A percentile compares a stretch with the other conserved stretches of the same genome.
phyloP scores from a whole-genome alignment of 2,888 invertebrate species.

The Pammene fasciana region DNA sequence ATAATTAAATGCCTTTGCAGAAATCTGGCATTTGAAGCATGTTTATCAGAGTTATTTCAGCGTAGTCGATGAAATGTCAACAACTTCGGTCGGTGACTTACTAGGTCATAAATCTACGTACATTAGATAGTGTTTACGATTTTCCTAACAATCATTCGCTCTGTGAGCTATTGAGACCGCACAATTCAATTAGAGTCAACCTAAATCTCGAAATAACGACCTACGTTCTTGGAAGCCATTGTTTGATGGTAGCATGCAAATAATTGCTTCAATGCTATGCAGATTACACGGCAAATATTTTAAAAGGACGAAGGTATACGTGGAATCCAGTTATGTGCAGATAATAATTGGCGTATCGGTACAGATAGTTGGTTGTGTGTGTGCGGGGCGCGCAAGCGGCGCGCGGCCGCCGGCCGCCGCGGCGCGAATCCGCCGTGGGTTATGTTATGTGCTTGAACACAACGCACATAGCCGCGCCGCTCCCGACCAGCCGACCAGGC shows the following conservation, averaged over 20 bases:
- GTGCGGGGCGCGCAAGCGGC: constrained; percentile 58
- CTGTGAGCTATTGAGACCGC: constrained; percentile 48
- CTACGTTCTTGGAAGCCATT: constrained; percentile 61
- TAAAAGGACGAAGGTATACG: constrained; percentile 68
- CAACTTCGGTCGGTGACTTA: constrained; percentile 51
- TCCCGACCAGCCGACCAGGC: constrained; percentile 68
- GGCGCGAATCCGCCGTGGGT: constrained; percentile 76
- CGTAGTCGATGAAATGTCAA: constrained; percentile 62
- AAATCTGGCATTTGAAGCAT: constrained; percentile 53
- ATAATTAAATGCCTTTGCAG: background rate
- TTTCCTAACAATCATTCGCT: constrained; percentile 49
- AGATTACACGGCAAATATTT: constrained; percentile 69
- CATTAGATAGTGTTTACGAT: constrained; percentile 62
- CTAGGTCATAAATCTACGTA: constrained; percentile 54
- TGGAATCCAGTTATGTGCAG: constrained; percentile 74
- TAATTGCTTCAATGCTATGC: constrained; percentile 57
- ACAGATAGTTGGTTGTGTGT: constrained; percentile 58
- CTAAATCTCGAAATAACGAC: constrained; percentile 69
- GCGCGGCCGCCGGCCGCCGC: constrained; percentile 74
- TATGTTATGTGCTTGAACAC: constrained; percentile 75
- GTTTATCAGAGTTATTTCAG: constrained; percentile 64
- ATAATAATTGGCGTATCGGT: constrained; percentile 63
- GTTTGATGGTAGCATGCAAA: constrained; percentile 64
- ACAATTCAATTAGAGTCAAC: constrained; percentile 58
- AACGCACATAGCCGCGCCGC: constrained; percentile 66